A percentile compares a stretch with the other conserved stretches of the same genome.
phyloP scores from a whole-genome alignment of 2,113 vertebrate genomes.

The Xenopus borealis region DNA sequence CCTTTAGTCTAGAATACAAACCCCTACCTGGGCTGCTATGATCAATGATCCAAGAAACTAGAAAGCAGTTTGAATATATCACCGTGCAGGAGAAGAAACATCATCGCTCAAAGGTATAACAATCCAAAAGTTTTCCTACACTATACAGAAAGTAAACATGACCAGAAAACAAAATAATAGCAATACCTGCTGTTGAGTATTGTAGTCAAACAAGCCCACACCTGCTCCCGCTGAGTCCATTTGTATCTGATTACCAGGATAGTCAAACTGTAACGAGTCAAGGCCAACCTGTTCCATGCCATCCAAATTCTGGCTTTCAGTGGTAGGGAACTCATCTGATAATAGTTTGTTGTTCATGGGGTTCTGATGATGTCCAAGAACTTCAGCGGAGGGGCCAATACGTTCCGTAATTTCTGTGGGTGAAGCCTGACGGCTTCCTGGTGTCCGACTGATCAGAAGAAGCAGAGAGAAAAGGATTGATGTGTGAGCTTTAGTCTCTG shows the following conservation, averaged over 20 bases:
- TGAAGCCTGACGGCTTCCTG: conserved; percentile 92
- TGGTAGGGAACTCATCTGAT: conserved; percentile 88
- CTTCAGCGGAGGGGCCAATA: conserved; percentile 83
- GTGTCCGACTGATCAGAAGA: conserved; percentile 74
- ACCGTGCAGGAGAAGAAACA: no score
- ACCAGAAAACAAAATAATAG: no score
- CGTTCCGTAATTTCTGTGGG: conserved; percentile 93
- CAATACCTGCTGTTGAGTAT: conserved; percentile 90
- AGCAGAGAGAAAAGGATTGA: not conserved
- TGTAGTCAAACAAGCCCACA: conserved; percentile 95
- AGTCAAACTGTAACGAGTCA: conserved; percentile 95
- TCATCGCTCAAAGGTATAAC: no score
- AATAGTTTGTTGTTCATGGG: conserved; percentile 76
- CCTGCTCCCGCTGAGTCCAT: conserved; percentile 92
- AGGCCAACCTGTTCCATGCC: conserved; percentile 92
- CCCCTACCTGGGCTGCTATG: no score
- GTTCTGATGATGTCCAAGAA: conserved; percentile 84
- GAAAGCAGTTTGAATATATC: no score
- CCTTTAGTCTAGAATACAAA: no score
- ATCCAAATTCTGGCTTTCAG: conserved; percentile 89
- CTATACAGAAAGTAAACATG: no score
- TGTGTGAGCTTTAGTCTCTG: not conserved
- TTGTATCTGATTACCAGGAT: conserved; percentile 92
- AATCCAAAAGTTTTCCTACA: no score
- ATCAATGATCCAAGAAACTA: no score